These are phyloP conservation scores for Oryzias javanicus DNA, from an alignment of 2,113 vertebrate genomes.

Conservation along the genomic window DNA sequence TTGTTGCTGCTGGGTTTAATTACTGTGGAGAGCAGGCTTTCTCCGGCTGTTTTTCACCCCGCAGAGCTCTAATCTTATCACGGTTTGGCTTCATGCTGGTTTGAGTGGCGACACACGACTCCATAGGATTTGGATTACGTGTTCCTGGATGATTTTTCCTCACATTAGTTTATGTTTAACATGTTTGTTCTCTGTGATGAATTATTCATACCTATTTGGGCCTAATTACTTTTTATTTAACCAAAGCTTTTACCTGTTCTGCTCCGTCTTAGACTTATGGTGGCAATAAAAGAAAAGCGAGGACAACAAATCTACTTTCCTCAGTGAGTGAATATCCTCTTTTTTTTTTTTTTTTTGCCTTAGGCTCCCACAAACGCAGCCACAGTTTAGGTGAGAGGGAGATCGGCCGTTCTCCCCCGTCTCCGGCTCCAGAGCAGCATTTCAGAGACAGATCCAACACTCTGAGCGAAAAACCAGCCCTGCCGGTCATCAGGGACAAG, in stretches of 20 bases:
- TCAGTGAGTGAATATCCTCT: neutral
- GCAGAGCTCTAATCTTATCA: constrained; percentile 55
- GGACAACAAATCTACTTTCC: constrained; percentile 37
- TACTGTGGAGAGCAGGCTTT: constrained; percentile 44
- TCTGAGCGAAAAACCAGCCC: constrained; percentile 87
- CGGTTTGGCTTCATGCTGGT: constrained; percentile 10
- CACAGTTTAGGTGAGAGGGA: constrained; percentile 95
- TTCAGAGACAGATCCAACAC: constrained; percentile 94
- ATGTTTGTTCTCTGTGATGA: constrained; percentile 45
- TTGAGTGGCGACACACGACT: constrained; percentile 19
- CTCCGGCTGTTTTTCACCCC: constrained; percentile 19
- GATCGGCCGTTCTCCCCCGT: constrained; percentile 82
- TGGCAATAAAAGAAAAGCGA: constrained; percentile 14
- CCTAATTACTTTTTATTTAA: constrained; percentile 67
- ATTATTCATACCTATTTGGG: constrained; percentile 69
- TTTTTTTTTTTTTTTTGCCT: neutral
- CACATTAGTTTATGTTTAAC: constrained; percentile 18
- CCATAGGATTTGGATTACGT: constrained; percentile 36
- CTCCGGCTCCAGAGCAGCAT: constrained; percentile 83
- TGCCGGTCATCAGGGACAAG: constrained; percentile 97
- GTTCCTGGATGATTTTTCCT: constrained; percentile 6
- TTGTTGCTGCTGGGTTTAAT: constrained; percentile 42
- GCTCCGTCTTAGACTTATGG: constrained; percentile 47
- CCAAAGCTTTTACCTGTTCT: constrained; percentile 60
- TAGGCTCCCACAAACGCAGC: constrained; percentile 96